Evolutionary conservation across 2,113 vertebrate species (phyloP), one percentile per base, ranked within the genome.

Genomic region (Typhlomys cinereus): DNA sequence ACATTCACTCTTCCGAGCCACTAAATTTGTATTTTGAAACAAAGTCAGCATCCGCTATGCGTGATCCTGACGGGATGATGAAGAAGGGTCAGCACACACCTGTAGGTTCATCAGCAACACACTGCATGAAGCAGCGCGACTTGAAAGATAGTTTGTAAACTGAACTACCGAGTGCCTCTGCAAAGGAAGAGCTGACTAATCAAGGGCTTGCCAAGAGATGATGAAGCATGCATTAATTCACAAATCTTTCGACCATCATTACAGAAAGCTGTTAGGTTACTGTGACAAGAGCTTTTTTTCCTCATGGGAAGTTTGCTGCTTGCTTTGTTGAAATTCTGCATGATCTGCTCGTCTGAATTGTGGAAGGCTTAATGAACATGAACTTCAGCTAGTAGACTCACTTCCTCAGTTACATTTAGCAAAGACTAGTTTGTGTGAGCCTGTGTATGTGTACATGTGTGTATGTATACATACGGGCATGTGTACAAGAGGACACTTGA

Each of bases 121-220:
- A 71, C 41, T 83, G 29, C n/a, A 44, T 70, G 79, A 64, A 79
- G 85, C 13, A n/a, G 36, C 27, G 41, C 75, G 76, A 82, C 21
- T 92, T 92, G 59, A 70, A 85, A 91, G 86, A 86, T 34, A 83
- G 61, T 66, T 84, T 67, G 25, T 84, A n/a, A 36, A 85, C 89
- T 85, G 91, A 93, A 59, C 75, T 46, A 62, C 29, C 20, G 7
- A 44, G 4, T 81, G 8, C 12, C 50, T 76, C 48, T 20, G 70
- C 54, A 57, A 78, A 85, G 46, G 21, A 79, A 89, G 17, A 34
- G 20, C 64, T 59, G 88, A 61, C 14, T 48, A 52, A 31, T 87
- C 36, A 15, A 6, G 46, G 67, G 41, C 36, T 89, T 73, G 10
- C 25, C 64, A 80, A 84, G 69, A 76, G 27, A 59, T 89, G 59